Conservation (phyloP, 1,140 invertebrate species). For the Polypedilum vanderplanki region DNA sequence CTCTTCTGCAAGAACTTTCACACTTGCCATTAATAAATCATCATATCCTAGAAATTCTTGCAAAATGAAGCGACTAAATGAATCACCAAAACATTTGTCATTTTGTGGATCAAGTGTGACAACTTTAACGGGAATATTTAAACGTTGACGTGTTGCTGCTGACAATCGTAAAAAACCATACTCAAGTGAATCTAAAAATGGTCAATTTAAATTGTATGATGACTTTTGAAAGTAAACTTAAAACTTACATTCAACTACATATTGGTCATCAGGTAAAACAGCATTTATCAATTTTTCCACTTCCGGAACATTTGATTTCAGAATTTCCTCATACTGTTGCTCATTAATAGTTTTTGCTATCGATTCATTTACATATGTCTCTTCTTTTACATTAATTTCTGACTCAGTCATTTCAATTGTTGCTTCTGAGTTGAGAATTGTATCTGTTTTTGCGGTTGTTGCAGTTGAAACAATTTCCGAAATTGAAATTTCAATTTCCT, state of each 20-base stretch:
- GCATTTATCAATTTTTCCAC: constrained; percentile 45
- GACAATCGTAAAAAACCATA: constrained; percentile 92
- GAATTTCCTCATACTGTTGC: constrained; percentile 33
- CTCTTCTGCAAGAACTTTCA: constrained; percentile 89
- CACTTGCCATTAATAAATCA: constrained; percentile 92
- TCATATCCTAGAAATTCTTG: constrained; percentile 94
- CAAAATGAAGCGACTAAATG: constrained; percentile 81
- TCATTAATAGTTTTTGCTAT: background rate
- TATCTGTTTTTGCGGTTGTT: background rate
- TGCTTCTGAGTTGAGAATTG: background rate
- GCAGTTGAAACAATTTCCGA: constrained; percentile 13
- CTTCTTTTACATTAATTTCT: background rate
- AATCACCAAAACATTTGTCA: constrained; percentile 89
- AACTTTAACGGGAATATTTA: constrained; percentile 89
- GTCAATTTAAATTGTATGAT: background rate
- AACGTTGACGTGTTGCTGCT: constrained; percentile 67
- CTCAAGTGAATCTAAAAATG: constrained; percentile 69
- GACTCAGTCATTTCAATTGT: background rate
- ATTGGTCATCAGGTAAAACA: constrained; percentile 71
- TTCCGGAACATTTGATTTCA: constrained; percentile 45
- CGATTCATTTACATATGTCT: background rate
- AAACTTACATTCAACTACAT: constrained; percentile 78
- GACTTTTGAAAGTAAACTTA: background rate
- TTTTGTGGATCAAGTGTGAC: constrained; percentile 82
- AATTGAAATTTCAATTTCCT: background rate